Evolutionary conservation across 2,888 invertebrate species (phyloP).

Genomic region (Eutolmus rufibarbis): DNA sequence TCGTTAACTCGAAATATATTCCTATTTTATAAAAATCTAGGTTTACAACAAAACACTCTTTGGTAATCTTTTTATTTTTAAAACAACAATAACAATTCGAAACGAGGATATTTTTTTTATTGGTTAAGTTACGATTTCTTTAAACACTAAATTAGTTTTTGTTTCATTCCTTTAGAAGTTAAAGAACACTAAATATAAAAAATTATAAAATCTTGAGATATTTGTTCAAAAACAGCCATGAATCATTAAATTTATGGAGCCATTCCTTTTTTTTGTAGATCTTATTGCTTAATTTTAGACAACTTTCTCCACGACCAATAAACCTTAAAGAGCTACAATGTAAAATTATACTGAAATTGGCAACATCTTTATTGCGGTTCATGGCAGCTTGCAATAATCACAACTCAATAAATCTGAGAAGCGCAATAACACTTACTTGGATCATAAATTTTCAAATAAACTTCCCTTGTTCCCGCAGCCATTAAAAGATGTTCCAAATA

Average conservation of each 20-base stretch:
- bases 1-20: too few relatives aligned
- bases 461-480: not conserved
- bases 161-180: too few relatives aligned
- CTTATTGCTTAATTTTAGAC: not conserved
- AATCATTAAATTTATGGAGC: not conserved
- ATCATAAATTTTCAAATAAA: not conserved
- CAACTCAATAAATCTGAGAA: not conserved
- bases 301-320: not conserved
- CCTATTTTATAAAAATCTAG: too few relatives aligned
- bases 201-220: too few relatives aligned
- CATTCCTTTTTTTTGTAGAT: not conserved
- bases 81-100: too few relatives aligned
- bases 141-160: too few relatives aligned
- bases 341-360: not conserved
- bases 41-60: too few relatives aligned
- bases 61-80: too few relatives aligned
- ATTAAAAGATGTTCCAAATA: not conserved
- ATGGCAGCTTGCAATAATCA: not conserved
- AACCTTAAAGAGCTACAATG: not conserved
- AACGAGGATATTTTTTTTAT: too few relatives aligned
- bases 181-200: too few relatives aligned
- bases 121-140: too few relatives aligned
- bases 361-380: not conserved
- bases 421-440: not conserved
- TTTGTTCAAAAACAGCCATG: not conserved